Conservation (phyloP, 2,113 vertebrate species). For the Acrocephalus arundinaceus region DNA sequence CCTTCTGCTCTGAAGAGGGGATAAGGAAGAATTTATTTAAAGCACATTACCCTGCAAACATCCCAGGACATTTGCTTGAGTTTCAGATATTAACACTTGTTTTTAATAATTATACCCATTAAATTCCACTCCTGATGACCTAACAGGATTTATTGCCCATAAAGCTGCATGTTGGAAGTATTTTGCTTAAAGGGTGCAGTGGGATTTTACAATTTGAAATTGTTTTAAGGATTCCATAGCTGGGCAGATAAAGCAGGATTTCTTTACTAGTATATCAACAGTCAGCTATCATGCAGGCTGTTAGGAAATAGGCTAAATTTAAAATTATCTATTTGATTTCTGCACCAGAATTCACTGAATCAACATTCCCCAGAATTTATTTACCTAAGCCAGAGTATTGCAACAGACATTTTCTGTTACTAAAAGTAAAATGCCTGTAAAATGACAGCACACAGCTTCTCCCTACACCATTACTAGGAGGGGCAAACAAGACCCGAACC, state of each 20-base stretch:
- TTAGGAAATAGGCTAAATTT: background rate
- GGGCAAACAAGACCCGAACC: background rate
- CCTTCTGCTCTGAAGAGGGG: constrained; percentile 87
- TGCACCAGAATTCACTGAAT: background rate
- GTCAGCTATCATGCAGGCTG: background rate
- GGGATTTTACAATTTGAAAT: background rate
- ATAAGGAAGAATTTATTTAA: background rate
- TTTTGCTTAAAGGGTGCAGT: background rate
- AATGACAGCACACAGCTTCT: background rate
- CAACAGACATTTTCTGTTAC: background rate
- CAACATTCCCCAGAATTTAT: background rate
- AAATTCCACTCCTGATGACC: background rate
- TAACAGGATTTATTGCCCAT: background rate
- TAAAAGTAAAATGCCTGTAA: background rate
- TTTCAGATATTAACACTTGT: background rate
- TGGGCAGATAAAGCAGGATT: background rate
- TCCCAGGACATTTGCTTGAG: background rate
- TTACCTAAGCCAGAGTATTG: background rate
- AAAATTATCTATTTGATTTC: background rate
- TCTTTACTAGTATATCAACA: background rate
- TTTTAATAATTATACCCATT: background rate
- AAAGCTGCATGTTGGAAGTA: background rate
- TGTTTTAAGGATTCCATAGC: background rate
- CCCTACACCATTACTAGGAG: background rate
- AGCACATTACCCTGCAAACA: background rate